Evolutionary conservation across 2,797 vertebrate species (phyloP).

Genomic region (Sitta carolinensis): DNA sequence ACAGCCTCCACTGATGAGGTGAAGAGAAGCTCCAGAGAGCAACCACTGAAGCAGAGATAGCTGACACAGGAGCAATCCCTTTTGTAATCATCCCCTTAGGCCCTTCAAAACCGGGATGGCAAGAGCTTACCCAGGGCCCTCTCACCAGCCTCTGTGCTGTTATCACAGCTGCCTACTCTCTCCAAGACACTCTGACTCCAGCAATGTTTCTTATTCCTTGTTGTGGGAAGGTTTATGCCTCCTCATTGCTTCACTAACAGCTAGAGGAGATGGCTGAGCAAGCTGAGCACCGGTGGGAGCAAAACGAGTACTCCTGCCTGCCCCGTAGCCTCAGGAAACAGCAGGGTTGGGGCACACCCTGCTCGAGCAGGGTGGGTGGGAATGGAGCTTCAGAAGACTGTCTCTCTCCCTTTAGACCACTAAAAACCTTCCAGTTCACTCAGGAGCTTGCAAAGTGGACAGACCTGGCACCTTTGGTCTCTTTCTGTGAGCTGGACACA

Average conservation of each 20-base stretch:
- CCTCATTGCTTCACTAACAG: conserved; percentile 30
- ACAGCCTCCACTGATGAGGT: background rate
- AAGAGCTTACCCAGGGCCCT: background rate
- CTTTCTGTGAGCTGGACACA: background rate
- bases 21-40: background rate
- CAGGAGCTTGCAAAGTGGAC: background rate
- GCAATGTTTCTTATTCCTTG: conserved; percentile 12
- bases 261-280: conserved; percentile 7
- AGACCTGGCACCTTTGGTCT: background rate
- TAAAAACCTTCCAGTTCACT: background rate
- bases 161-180: conserved; percentile 17
- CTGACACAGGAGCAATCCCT: background rate
- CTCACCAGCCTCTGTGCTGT: background rate
- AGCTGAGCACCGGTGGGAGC: background rate
- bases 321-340: conserved; percentile 41
- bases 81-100: background rate
- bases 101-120: background rate
- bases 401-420: background rate
- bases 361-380: background rate
- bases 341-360: conserved; percentile 16
- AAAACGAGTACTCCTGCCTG: background rate
- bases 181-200: conserved; percentile 57
- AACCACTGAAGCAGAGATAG: background rate
- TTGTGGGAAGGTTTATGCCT: conserved; percentile 43
- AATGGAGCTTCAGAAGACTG: background rate